phyloP scores from a whole-genome alignment of 1,140 invertebrate genomes.

The Venturia canescens region DNA sequence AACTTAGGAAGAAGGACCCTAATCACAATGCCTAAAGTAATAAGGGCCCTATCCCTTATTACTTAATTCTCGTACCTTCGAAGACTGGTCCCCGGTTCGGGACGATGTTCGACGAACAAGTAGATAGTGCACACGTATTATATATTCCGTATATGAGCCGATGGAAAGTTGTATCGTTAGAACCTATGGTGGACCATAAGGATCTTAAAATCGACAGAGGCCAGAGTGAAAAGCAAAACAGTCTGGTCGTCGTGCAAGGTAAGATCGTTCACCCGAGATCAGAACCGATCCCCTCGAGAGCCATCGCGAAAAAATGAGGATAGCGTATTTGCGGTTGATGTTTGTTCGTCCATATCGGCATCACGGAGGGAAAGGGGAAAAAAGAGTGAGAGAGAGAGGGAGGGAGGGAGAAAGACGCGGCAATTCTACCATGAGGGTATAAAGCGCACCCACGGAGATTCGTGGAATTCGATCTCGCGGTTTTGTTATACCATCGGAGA shows the following conservation, averaged over 20 bases:
- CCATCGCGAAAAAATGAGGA: slow-evolving; percentile 48
- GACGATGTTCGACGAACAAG: slow-evolving; percentile 26
- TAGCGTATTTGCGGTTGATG: slow-evolving; percentile 46
- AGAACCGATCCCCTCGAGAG: slow-evolving; percentile 51
- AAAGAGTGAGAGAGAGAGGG: slow-evolving; percentile 30
- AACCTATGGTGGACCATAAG: not conserved
- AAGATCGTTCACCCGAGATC: slow-evolving; percentile 45
- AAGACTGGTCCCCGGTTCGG: slow-evolving; percentile 1
- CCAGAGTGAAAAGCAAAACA: slow-evolving; percentile 24
- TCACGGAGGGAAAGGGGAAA: not conserved
- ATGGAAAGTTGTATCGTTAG: slow-evolving; percentile 11
- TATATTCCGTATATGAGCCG: not conserved
- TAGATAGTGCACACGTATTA: not conserved
- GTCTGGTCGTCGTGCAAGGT: slow-evolving; percentile 23
- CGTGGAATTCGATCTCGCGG: slow-evolving; percentile 63
- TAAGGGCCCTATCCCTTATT: slow-evolving; percentile 56
- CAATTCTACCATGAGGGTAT: slow-evolving; percentile 28
- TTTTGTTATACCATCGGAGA: slow-evolving; percentile 47
- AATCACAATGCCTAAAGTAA: slow-evolving; percentile 49
- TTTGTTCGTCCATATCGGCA: slow-evolving; percentile 15
- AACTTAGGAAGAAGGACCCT: not conserved
- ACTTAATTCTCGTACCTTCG: slow-evolving; percentile 59
- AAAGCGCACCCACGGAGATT: slow-evolving; percentile 46
- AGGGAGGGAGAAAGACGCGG: slow-evolving; percentile 37
- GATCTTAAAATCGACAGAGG: slow-evolving; percentile 18